Evolutionary conservation across 1,140 invertebrate genomes (phyloP).

Genomic region (Pemphigus obesinymphae): DNA sequence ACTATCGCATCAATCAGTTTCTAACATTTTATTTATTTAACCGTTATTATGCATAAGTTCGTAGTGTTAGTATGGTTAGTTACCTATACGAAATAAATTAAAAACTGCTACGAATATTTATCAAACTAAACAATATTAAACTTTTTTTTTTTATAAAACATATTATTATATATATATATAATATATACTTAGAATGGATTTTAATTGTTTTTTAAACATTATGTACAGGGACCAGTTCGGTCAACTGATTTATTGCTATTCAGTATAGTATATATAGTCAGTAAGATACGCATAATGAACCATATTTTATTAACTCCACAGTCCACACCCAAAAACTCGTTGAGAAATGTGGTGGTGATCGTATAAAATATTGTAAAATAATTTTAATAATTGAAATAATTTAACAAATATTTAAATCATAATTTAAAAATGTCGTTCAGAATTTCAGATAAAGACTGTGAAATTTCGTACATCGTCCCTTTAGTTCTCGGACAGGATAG

Average conservation of each 20-base stretch:
- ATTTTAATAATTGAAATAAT: not conserved
- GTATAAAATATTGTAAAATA: not conserved
- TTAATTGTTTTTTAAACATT: not conserved
- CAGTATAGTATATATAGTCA: too few relatives aligned
- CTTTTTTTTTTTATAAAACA: not conserved
- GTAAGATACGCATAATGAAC: not conserved
- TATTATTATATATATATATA: not conserved
- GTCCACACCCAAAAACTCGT: not conserved
- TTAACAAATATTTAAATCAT: not conserved
- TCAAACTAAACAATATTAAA: not conserved
- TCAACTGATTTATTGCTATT: not conserved
- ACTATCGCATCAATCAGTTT: not conserved
- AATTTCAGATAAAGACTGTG: too few relatives aligned
- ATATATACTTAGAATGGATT: too few relatives aligned
- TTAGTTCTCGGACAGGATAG: too few relatives aligned
- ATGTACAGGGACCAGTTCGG: not conserved
- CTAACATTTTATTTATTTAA: not conserved
- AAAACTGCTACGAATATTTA: not conserved
- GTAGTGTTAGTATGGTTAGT: too few relatives aligned
- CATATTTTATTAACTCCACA: not conserved
- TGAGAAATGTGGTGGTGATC: not conserved
- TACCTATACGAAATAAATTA: not conserved
- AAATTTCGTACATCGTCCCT: too few relatives aligned
- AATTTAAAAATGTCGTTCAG: too few relatives aligned
- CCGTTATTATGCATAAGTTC: too few relatives aligned